Base-by-base conservation (phyloP, 2,888 invertebrate genomes). In the Lutraria lutraria region DNA sequence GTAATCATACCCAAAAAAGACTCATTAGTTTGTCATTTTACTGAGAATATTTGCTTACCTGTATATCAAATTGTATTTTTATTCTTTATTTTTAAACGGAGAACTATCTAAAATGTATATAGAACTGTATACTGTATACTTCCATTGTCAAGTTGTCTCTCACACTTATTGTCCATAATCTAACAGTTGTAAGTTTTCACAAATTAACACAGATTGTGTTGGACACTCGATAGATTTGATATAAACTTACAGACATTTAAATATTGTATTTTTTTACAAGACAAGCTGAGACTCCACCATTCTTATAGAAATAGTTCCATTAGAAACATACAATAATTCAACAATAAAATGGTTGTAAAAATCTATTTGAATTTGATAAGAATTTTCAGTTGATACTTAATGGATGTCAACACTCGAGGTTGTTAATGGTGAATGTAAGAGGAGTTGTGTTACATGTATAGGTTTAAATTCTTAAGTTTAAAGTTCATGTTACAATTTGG, bases 291-390 rank as follows among this genome's bases (percentile, higher is more conserved):
- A 25, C 25, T n/a, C 63, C 0, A 25, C 25, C 12, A 25, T 68
- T 68, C 13, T 19, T 56, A 16, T 56, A 16, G 56, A 56, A 56
- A 68, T 25, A 25, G 43, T 68, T 68, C 25, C 21, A 13, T 25
- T 68, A 1, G 63, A 12, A 25, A n/a, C 25, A 68, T 68, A 25
- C 63, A n/a, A 68, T 60, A 0, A 60, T 60, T 19, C 25, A 68
- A 25, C 63, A 68, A 25, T n/a, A 12, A 25, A 25, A 25, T 68
- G 21, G 63, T 13, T 68, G 25, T 12, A 60, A 60, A 68, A 21
- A 79, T 54, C 54, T 85, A 79, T 85, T 25, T 76, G 54, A 25
- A 79, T 85, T 85, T 85, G 56, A 85, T 85, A 79, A 43, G 79
- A 79, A 76, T 72, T 85, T 83, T 79, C 25, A 25, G 6, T 43